These are phyloP conservation scores for Eueides isabella DNA, from an alignment of 1,140 invertebrate genomes.

Conservation along the genomic window DNA sequence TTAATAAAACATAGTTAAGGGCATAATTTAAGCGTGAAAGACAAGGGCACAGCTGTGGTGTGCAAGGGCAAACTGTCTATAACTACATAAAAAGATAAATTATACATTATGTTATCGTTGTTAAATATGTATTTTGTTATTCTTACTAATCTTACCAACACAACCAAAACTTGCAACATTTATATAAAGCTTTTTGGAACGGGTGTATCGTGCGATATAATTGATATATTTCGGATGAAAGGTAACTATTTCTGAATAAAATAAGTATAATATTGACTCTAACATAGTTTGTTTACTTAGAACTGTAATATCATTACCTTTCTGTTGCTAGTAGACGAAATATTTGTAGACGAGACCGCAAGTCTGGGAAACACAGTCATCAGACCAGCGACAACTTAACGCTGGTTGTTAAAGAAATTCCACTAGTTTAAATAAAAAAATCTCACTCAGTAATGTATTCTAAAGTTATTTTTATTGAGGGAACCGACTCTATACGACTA, in stretches of 20 bases:
- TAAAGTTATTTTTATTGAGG: not conserved
- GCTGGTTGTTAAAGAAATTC: not conserved
- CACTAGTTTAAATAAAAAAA: not conserved
- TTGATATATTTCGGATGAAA: not conserved
- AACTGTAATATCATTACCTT: not conserved
- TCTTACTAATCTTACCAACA: not conserved
- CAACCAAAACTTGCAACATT: not conserved
- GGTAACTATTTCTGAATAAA: not conserved
- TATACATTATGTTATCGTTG: too few species aligned
- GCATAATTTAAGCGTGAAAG: too few species aligned
- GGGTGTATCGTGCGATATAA: not conserved
- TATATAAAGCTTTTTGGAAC: not conserved
- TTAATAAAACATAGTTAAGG: too few species aligned
- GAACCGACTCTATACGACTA: conserved; percentile 15
- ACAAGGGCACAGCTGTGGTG: too few species aligned
- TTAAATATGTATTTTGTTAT: not conserved
- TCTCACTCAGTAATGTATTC: not conserved
- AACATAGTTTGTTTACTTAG: not conserved
- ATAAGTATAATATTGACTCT: not conserved
- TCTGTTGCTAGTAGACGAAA: not conserved
- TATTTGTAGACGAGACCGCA: not conserved
- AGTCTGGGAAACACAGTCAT: not conserved
- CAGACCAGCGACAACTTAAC: not conserved
- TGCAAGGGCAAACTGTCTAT: too few species aligned
- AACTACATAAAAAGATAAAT: too few species aligned